Percentiles rank a stretch among this genome's conserved stretches.
Evolutionary conservation across 2,888 invertebrate species (phyloP).

Genomic region (Hypena proboscidalis): DNA sequence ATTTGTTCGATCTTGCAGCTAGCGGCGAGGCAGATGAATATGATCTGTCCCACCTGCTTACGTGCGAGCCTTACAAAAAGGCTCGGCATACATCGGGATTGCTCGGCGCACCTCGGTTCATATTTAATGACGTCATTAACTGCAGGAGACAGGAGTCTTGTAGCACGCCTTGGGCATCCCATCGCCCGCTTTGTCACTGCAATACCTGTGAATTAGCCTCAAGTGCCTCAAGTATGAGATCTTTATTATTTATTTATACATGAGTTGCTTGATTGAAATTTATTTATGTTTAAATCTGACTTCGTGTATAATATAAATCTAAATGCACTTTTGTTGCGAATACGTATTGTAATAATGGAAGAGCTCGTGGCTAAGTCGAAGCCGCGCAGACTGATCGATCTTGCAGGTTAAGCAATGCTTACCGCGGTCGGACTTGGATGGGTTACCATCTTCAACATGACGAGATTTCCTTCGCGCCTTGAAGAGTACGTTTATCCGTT

Average conservation of each 20-base stretch:
- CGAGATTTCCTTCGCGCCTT: too few relatives aligned
- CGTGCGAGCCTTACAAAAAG: conserved; percentile 44
- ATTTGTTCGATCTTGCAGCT: conserved; percentile 35
- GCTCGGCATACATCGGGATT: conserved; percentile 33
- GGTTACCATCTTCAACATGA: too few relatives aligned
- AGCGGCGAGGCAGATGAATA: conserved; percentile 38
- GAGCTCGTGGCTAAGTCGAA: too few relatives aligned
- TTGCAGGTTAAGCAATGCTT: too few relatives aligned
- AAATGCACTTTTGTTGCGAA: too few relatives aligned
- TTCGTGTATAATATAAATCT: too few relatives aligned
- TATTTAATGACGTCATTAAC: conserved; percentile 84
- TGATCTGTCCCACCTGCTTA: conserved; percentile 37
- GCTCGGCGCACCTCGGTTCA: conserved; percentile 50
- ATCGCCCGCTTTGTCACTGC: conserved; percentile 49
- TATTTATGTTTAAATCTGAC: not conserved
- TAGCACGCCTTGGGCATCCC: conserved; percentile 52
- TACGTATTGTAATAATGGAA: too few relatives aligned
- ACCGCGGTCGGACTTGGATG: too few relatives aligned
- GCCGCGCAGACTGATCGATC: too few relatives aligned
- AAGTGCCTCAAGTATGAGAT: conserved; percentile 26
- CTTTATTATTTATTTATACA: conserved; percentile 21
- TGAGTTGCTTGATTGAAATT: conserved; percentile 1
- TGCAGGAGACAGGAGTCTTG: conserved; percentile 66
- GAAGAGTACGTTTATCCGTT: too few relatives aligned
- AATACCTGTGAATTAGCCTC: conserved; percentile 37